These are phyloP conservation scores for Malacoctenus gilli DNA, from an alignment of 2,797 vertebrate genomes.

Conservation along the genomic window DNA sequence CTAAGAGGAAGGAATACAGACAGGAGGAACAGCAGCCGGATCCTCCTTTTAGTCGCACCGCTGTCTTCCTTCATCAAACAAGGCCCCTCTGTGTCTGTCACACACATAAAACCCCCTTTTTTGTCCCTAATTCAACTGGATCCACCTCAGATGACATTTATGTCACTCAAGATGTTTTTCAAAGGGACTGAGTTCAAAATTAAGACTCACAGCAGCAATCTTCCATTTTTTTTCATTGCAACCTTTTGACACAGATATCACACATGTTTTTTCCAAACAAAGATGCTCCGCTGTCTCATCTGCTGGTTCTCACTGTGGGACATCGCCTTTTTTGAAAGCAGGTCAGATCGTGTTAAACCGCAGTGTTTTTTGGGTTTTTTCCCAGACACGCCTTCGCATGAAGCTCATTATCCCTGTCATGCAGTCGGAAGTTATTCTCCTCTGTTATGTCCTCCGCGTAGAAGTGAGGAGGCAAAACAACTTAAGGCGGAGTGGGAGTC, in stretches of 20 bases:
- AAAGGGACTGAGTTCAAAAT: too few relatives aligned
- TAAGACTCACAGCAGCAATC: too few relatives aligned
- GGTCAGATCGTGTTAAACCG: neutral
- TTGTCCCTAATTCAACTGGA: too few relatives aligned
- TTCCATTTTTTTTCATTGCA: too few relatives aligned
- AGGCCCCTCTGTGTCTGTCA: neutral
- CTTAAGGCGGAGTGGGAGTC: constrained; percentile 10
- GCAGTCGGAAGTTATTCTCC: neutral
- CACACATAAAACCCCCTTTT: neutral
- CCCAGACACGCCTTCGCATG: neutral
- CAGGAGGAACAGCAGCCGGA: neutral
- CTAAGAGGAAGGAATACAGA: constrained; percentile 5
- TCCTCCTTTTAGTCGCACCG: constrained; percentile 1
- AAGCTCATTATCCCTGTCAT: constrained; percentile 15
- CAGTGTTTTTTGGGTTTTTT: neutral
- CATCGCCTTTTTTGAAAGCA: neutral
- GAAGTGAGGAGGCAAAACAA: constrained; percentile 17
- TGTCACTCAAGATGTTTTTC: too few relatives aligned
- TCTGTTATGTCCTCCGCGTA: neutral
- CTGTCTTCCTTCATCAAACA: constrained; percentile 4
- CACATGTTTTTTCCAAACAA: too few relatives aligned
- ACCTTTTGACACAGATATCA: too few relatives aligned
- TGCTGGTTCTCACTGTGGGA: neutral
- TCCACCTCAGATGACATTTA: too few relatives aligned
- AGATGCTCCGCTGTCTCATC: neutral